Evolutionary conservation across 1,140 invertebrate species (phyloP).

Genomic region (Leptinotarsa lineolata): DNA sequence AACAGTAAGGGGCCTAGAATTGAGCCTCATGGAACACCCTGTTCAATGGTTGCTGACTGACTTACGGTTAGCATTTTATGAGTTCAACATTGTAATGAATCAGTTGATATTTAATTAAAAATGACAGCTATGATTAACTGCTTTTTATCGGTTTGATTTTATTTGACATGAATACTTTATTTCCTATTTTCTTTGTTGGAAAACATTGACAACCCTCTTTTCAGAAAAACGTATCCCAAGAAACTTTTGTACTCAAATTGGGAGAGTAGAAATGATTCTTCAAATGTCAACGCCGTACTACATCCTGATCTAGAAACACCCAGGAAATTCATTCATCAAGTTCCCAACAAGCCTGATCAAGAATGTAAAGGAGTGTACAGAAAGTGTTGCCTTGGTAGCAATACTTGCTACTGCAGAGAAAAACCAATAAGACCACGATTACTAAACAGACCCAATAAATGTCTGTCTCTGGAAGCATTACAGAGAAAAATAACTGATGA

Average conservation of each 20-base stretch:
- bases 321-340: constrained; percentile 3
- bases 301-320: constrained; percentile 31
- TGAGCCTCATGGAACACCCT: too few species aligned
- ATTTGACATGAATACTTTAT: too few species aligned
- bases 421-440: constrained; percentile 32
- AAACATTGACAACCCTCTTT: too few species aligned
- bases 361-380: constrained; percentile 31
- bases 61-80: too few species aligned
- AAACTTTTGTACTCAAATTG: constrained; percentile 22
- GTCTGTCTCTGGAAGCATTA: constrained; percentile 20
- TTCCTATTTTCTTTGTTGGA: too few species aligned
- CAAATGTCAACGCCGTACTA: constrained; percentile 33
- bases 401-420: constrained; percentile 37
- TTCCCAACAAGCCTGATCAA: constrained; percentile 16
- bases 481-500: background rate
- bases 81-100: too few species aligned
- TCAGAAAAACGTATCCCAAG: background rate
- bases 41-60: too few species aligned
- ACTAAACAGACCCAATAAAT: constrained; percentile 30
- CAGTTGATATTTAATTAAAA: too few species aligned
- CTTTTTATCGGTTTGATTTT: too few species aligned
- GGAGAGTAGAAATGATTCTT: constrained; percentile 38
- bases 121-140: too few species aligned
- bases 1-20: too few species aligned
- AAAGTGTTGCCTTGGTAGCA: constrained; percentile 31